Conservation (phyloP, 1,140 invertebrate species). For the Bombus confusus region DNA sequence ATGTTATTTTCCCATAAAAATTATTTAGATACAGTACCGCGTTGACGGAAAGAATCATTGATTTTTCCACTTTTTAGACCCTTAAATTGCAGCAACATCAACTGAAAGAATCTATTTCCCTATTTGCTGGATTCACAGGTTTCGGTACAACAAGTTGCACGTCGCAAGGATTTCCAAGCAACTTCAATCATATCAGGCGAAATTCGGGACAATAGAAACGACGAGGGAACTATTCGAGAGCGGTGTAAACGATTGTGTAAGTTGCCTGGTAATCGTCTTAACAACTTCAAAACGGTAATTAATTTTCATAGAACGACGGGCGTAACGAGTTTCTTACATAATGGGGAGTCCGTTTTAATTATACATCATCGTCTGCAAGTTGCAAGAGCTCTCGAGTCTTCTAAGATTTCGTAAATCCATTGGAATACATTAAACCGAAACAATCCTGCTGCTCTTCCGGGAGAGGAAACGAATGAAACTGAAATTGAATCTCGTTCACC, state of each 20-base stretch:
- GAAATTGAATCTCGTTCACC: not conserved
- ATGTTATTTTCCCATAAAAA: too few relatives aligned
- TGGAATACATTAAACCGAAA: conserved; percentile 42
- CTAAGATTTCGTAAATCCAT: conserved; percentile 25
- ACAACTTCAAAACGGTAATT: conserved; percentile 40
- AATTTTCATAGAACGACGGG: conserved; percentile 36
- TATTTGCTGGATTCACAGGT: too few relatives aligned
- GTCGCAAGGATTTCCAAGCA: not conserved
- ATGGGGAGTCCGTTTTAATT: conserved; percentile 30
- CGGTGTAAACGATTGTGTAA: conserved; percentile 12
- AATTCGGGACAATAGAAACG: not conserved
- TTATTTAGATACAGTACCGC: too few relatives aligned
- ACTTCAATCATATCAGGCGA: not conserved
- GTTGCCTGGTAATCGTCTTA: conserved; percentile 31
- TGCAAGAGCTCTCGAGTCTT: not conserved
- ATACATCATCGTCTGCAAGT: conserved; percentile 16
- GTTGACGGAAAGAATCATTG: too few relatives aligned
- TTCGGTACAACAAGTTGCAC: not conserved
- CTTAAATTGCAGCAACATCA: too few relatives aligned
- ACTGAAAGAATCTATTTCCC: too few relatives aligned
- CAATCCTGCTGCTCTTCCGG: not conserved
- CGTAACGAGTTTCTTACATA: conserved; percentile 43
- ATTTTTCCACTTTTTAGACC: too few relatives aligned
- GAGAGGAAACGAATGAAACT: not conserved
- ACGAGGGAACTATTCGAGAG: conserved; percentile 3